Conservation (phyloP, 2,113 vertebrate genomes). For the Takifugu bimaculatus region DNA sequence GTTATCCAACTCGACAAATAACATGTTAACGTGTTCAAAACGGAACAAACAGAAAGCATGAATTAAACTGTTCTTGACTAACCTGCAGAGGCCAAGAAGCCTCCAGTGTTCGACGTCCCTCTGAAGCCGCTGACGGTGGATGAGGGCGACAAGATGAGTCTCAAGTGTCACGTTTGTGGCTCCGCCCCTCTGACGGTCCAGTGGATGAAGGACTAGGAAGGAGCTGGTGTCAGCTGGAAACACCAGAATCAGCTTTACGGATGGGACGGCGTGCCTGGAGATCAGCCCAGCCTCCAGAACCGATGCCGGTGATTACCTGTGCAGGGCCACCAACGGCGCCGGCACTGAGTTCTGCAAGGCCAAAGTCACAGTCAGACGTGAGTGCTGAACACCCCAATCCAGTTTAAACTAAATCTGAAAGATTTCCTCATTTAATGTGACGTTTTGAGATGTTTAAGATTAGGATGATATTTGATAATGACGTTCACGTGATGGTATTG, state of each 20-base stretch:
- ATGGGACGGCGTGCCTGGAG: conserved; percentile 84
- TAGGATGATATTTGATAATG: too few species aligned
- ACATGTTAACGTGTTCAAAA: too few species aligned
- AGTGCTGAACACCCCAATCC: not conserved
- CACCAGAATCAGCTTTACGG: conserved; percentile 83
- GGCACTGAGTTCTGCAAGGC: conserved; percentile 90
- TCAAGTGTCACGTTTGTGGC: conserved; percentile 86
- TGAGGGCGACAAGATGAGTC: conserved; percentile 82
- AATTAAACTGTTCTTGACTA: not conserved
- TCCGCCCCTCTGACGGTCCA: conserved; percentile 87
- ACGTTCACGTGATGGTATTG: not conserved
- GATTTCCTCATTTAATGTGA: too few species aligned
- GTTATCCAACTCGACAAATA: too few species aligned
- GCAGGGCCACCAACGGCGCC: conserved; percentile 89
- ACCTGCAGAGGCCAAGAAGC: conserved; percentile 82
- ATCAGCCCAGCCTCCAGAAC: conserved; percentile 75
- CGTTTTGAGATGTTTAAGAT: too few species aligned
- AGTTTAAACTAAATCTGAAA: too few species aligned
- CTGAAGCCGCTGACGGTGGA: conserved; percentile 79
- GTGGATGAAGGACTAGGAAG: conserved; percentile 91
- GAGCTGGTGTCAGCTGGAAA: conserved; percentile 82
- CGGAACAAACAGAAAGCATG: not conserved
- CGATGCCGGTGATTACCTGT: conserved; percentile 89
- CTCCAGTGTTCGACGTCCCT: conserved; percentile 87
- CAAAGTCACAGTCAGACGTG: conserved; percentile 91